Evolutionary conservation across 2,888 invertebrate species (phyloP).

Genomic region (Alitta virens): DNA sequence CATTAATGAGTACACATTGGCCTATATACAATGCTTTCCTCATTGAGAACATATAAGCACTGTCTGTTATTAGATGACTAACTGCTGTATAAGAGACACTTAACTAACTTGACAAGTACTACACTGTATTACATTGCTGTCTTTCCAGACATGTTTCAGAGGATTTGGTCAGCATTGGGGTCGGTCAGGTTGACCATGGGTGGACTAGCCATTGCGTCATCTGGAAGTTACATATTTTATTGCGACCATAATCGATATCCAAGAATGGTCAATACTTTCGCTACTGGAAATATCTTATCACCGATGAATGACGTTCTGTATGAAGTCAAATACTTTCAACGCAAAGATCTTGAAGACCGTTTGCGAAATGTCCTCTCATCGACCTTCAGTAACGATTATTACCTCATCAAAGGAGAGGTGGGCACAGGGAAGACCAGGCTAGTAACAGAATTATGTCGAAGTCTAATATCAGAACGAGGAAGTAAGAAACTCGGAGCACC

Average conservation of each 20-base stretch:
- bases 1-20: too few species aligned
- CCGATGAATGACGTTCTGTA: slow-evolving; percentile 23
- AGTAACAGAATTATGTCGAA: slow-evolving; percentile 23
- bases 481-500: slow-evolving; percentile 24
- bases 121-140: too few species aligned
- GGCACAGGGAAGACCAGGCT: slow-evolving; percentile 30
- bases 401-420: slow-evolving; percentile 28
- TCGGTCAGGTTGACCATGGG: background rate
- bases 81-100: too few species aligned
- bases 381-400: slow-evolving; percentile 27
- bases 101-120: too few species aligned
- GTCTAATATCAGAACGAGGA: background rate
- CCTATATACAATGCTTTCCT: too few species aligned
- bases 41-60: too few species aligned
- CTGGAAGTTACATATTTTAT: slow-evolving; percentile 27
- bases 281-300: slow-evolving; percentile 24
- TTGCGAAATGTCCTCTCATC: slow-evolving; percentile 8
- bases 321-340: slow-evolving; percentile 19
- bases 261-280: slow-evolving; percentile 22
- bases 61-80: too few species aligned
- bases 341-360: slow-evolving; percentile 6
- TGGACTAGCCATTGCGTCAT: background rate
- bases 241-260: slow-evolving; percentile 22
- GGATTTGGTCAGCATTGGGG: too few species aligned
- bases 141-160: too few species aligned